These are phyloP conservation scores for Pipa parva DNA, from an alignment of 2,113 vertebrate genomes.

Conservation along the genomic window DNA sequence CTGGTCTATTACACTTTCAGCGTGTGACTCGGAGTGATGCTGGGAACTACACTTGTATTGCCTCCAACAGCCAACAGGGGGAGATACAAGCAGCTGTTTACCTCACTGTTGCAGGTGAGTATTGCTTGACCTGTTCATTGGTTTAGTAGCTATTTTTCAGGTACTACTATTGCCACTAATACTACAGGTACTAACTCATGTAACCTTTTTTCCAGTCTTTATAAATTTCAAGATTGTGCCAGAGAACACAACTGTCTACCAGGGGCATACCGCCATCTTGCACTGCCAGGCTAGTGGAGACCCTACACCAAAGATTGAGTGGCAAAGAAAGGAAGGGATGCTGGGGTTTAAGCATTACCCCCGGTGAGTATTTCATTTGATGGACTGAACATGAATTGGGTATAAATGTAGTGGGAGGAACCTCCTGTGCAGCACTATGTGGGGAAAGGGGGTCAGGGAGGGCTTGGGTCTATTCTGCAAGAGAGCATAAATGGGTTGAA, in stretches of 20 bases:
- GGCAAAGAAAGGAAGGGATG: constrained; percentile 87
- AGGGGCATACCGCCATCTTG: constrained; percentile 88
- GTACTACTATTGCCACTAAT: no score
- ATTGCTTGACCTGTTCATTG: not conserved
- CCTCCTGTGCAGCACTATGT: no score
- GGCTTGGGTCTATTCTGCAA: no score
- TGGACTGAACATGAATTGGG: no score
- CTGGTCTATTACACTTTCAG: constrained; percentile 78
- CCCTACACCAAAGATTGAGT: constrained; percentile 84
- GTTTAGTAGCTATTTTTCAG: no score
- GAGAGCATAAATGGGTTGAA: no score
- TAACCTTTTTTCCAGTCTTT: constrained; percentile 70
- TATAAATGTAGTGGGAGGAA: no score
- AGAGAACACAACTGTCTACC: constrained; percentile 88
- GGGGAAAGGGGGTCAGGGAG: no score
- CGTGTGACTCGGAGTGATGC: constrained; percentile 82
- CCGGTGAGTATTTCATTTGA: constrained; percentile 66
- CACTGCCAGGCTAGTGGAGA: constrained; percentile 91
- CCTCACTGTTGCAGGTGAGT: constrained; percentile 85
- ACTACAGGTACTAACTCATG: no score
- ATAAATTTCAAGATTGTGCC: constrained; percentile 87
- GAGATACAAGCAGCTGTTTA: constrained; percentile 83
- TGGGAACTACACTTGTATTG: constrained; percentile 88
- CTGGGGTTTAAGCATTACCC: constrained; percentile 69
- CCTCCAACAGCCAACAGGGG: constrained; percentile 86